Evolutionary conservation across 1,140 invertebrate genomes (phyloP), one percentile per base, ranked within the genome.

Genomic region (Hyles vespertilio): DNA sequence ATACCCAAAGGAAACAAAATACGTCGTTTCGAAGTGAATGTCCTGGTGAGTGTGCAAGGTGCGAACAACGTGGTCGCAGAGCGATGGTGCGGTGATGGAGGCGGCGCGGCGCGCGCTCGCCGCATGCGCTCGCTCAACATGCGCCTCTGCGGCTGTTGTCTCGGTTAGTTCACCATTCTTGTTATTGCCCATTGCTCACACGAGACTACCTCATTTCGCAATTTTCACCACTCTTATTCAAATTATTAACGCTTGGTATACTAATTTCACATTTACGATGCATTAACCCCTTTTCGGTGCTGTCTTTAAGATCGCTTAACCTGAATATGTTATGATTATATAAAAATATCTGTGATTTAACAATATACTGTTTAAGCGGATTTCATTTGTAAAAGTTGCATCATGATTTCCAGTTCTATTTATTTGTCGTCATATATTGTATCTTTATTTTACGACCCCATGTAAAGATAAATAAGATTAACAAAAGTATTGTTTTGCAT

Each of bases 61-160:
- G 68, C 61, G 52, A 60, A 58, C 56, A 43, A 46, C 22, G 51
- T 51, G 51, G 44, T 60, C 54, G 63, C 55, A 40, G 67, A 62
- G 70, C 54, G 53, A 82, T 85, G 82, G 71, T 65, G 72, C 59
- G 74, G 81, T 75, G 80, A 84, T 84, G 83, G 72, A 59, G 70
- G 65, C 61, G 57, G 58, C 47, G 69, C 22, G 48, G 69, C 72
- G 72, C 71, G 78, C 69, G 74, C 72, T 43, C 67, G 70, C 61
- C 69, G 65, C 65, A 67, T 61, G 67, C 70, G 72, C 73, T 56
- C 73, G 56, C 74, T 69, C 70, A 66, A 79, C 69, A 88, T 88
- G 85, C 85, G 85, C 70, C 79, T 88, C 63, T 88, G 85, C 73
- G 81, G 83, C 67, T 88, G 85, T 69, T 88, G 85, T 73, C 72